Evolutionary conservation across 37 sponge, comb jelly and placozoan genomes (phyloP), one percentile per base, ranked within the genome.

Genomic region (Lycopodina hypogea): DNA sequence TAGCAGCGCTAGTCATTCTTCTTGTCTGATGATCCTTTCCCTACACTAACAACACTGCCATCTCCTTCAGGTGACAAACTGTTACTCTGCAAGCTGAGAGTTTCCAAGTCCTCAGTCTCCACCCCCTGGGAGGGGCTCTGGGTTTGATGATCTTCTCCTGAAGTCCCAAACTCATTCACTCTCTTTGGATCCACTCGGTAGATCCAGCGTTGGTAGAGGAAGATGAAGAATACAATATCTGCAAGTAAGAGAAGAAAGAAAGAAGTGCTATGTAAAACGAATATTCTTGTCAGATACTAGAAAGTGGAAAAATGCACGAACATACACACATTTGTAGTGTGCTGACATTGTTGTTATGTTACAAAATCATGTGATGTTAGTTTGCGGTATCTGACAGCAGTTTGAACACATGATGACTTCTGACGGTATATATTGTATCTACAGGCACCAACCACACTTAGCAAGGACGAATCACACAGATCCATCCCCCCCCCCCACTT

Each of bases 151-250:
- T 89, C 88, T 38, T 95, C 93, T 42, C 90, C 96, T 71, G 89
- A 82, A 11, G 88, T 88, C 11, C 99, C 99, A 86, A 93, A 98
- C 73, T 98, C 99, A 81, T 98, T 98, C 14, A 93, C 88, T 35
- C 99, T 78, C 62, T 90, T 93, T 22, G 90, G 94, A 63, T 98
- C 99, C 67, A 96, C 94, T 29, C 91, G 82, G 77, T 98, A 98
- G 60, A 91, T 95, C 94, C 94, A 98, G 0, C 99, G 89, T 57
- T 98, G 99, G 60, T 98, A 98, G 57, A 98, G 84, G 68, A 74
- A 98, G 38, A 98, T 98, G 84, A 98, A 91, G 76, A 98, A 98
- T 38, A 98, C 90, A 28, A 98, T 91, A 69, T 98, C 99, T 97
- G 76, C 18, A 74, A 42, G 41, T 19, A 56, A 36, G 71, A 70